Evolutionary conservation across 2,888 invertebrate species (phyloP).

Genomic region (Falcaria lacertinaria): DNA sequence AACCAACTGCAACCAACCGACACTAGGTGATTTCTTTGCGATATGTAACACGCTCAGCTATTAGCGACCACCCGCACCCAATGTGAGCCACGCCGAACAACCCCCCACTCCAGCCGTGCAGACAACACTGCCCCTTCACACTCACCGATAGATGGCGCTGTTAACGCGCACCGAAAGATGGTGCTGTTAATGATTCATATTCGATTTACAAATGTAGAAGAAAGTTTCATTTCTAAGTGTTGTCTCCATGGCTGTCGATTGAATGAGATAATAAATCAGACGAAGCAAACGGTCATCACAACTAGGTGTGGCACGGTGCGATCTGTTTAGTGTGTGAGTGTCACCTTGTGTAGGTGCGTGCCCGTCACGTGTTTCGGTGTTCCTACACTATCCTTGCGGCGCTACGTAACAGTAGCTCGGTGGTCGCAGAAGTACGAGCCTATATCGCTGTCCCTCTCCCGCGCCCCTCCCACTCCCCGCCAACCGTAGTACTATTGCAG

Average conservation of each 20-base stretch:
- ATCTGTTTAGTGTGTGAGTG: constrained; percentile 46
- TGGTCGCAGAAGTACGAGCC: constrained; percentile 68
- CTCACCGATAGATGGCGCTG: not conserved
- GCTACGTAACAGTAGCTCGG: constrained; percentile 26
- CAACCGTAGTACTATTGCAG: constrained; percentile 37
- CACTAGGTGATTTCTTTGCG: constrained; percentile 80
- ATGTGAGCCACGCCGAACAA: constrained; percentile 43
- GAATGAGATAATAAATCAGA: constrained; percentile 55
- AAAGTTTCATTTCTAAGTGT: constrained; percentile 30
- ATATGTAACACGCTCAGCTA: constrained; percentile 54
- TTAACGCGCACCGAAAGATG: not conserved
- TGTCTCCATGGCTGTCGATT: constrained; percentile 48
- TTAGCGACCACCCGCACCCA: constrained; percentile 74
- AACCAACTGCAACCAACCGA: constrained; percentile 67
- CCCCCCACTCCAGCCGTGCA: constrained; percentile 15
- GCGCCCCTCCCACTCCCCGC: constrained; percentile 17
- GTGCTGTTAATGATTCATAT: not conserved
- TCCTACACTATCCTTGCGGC: constrained; percentile 7
- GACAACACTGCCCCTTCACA: constrained; percentile 20
- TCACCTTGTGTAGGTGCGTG: constrained; percentile 24
- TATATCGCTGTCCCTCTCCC: constrained; percentile 45
- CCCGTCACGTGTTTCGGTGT: constrained; percentile 11
- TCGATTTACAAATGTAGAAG: too few relatives aligned
- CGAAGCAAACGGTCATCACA: constrained; percentile 73
- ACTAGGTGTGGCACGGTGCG: constrained; percentile 72